Base-by-base conservation (phyloP, 1,140 invertebrate species). In the Pseudoatta argentina region DNA sequence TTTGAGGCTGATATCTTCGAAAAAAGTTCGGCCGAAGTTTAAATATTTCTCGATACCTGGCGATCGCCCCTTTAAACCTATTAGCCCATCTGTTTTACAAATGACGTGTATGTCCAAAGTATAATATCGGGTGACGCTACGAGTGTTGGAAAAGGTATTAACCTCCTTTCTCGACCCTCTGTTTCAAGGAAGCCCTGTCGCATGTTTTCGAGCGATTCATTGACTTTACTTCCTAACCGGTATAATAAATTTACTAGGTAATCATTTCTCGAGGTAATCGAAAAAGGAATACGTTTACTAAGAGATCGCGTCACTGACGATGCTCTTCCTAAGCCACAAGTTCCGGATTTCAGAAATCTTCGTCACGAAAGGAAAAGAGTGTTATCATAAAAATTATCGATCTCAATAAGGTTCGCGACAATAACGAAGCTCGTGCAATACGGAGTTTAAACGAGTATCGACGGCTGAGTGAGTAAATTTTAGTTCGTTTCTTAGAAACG, bases 11-110 rank as follows among this genome's bases (percentile, higher is more conserved):
- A 61, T 55, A 34, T 39, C 34, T 57, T 73, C 59, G 24, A 87
- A 79, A 63, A 87, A 86, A 59, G 57, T 53, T 76, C 24, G 21
- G 14, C 53, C 57, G 1, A 76, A 86, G 48, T 89, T 88, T 88
- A 73, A 88, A 86, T 88, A 88, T 77, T 78, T 67, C 12, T 18
- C 0, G 81, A 69, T 88, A 78, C 81, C 81, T 66, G 48, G 59
- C 16, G 12, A 59, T 53, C 10, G 59, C 14, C 16, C n/a, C 16
- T 71, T 77, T 53, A 63, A 86, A 76, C 77, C 64, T 57, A 75
- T 57, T 30, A 71, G 34, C 61, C 30, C 21, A 27, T 24, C 27
- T 48, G 69, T 39, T 73, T 73, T 61, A 83, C 53, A 75, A 83
- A 83, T 59, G 79, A 75, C 55, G 57, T 48, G 67, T n/a, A 75